Percentiles rank a stretch among this genome's conserved stretches.
phyloP scores from a whole-genome alignment of 2,797 vertebrate genomes.

The Dallia pectoralis region DNA sequence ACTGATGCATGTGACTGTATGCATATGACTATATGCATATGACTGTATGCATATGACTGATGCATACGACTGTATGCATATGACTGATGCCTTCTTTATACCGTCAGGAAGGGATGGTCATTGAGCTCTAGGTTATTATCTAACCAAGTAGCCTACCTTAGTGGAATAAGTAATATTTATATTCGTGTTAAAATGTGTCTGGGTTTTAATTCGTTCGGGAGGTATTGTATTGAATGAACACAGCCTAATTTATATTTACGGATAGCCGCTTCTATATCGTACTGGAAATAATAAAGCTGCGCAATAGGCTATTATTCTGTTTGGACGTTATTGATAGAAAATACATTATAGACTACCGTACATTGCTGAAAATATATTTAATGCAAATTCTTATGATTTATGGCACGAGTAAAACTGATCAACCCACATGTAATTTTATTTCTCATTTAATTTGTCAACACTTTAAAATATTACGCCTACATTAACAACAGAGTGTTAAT shows the following conservation, averaged over 20 bases:
- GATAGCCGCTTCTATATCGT: background rate
- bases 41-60: slow-evolving; percentile 59
- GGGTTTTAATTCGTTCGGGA: slow-evolving; percentile 11
- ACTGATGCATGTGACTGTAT: too few species aligned
- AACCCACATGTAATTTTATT: background rate
- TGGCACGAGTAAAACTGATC: background rate
- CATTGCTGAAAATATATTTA: slow-evolving; percentile 65
- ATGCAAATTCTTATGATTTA: background rate
- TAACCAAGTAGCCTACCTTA: background rate
- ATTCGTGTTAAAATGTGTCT: background rate
- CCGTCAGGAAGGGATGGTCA: slow-evolving; percentile 29
- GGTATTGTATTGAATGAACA: background rate
- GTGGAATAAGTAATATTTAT: background rate
- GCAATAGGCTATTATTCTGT: slow-evolving; percentile 72
- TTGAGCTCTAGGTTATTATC: background rate
- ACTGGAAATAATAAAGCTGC: slow-evolving; percentile 19
- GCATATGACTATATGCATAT: too few species aligned
- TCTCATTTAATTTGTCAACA: background rate
- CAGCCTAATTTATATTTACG: background rate
- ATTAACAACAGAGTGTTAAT: background rate
- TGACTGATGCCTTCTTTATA: slow-evolving; percentile 58
- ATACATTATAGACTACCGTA: slow-evolving; percentile 64
- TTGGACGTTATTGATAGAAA: slow-evolving; percentile 78
- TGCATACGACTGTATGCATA: too few species aligned
- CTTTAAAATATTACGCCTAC: background rate